Base-by-base conservation (phyloP, 2,797 vertebrate genomes). In the Pseudochromis fuscus region DNA sequence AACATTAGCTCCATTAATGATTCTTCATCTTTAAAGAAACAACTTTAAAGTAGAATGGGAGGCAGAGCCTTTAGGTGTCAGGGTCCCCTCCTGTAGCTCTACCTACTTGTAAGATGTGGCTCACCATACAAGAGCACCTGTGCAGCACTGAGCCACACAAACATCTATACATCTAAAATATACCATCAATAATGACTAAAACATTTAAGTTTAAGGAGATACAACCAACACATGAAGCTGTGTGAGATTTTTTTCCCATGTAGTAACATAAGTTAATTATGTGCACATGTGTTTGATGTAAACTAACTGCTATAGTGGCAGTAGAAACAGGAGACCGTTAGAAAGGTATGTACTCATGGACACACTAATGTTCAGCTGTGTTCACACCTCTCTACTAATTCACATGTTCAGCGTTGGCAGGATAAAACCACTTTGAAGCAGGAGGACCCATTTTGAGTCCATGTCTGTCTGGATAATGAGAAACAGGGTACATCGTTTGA, bases 401-500 rank as follows among this genome's bases (percentile, higher is more conserved):
- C 30, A 25, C 40, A 45, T 55, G 59, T 46, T 64, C 45, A 7
- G 10, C 48, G 48, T 49, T 46, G 37, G 15, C 16, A 49, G 49
- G 46, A 76, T 80, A 4, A 76, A 65, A 66, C 61, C 28, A 71
- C 35, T 42, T 53, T 40, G 69, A 72, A 42, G 28, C 58, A 13
- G 10, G n/a, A 59, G 10, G 48, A 56, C 27, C 21, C 0, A 45
- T 52, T 67, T 21, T 27, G 11, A 53, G 62, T 46, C 53, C 44
- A 49, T 30, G 56, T 67, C 53, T 65, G 10, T 50, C n/a, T 21
- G 28, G 38, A 51, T 85, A 83, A 81, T 84, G 79, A 85, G 44
- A 48, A n/a, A 28, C 12, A 15, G 25, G 24, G 21, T 31, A 7
- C 27, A 38, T 25, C 19, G 46, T 21, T 58, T 21, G n/a, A 35